Base-by-base conservation (phyloP, 2,888 invertebrate species). In the Halictus quadricinctus region DNA sequence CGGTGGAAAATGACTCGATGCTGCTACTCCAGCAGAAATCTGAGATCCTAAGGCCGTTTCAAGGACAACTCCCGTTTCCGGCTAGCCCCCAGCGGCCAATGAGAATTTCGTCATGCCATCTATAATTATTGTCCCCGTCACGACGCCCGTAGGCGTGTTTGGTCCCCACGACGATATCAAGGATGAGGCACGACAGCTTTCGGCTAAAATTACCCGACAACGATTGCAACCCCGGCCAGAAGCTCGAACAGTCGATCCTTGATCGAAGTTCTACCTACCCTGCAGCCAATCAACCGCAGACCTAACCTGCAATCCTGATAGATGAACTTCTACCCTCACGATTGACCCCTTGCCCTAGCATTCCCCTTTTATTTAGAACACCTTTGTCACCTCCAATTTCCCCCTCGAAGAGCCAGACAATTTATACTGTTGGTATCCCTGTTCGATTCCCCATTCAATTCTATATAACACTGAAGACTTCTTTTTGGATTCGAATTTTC, bases 121-220 rank as follows among this genome's bases (percentile, higher is more conserved):
- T 85, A 85, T 83, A 83, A 87, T 87, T 85, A 80, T 50, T 76
- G 60, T 64, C 46, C 41, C 15, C 78, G 72, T 76, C 84, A 75
- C 48, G 54, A 64, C 48, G 29, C 69, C 54, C 73, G 80, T 75
- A 66, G 72, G 72, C 73, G 79, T 36, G 25, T 36, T n/a, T 50
- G 43, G 43, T 43, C 50, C 64, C 43, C 77, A 7, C 48, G 60
- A 84, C 72, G 58, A 69, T 80, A 85, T 88, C 87, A 87, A 86
- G 87, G 87, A 82, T 86, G 80, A 76, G n/a, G 74, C 88, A 60
- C 66, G n/a, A 76, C 66, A 58, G 76, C 72, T 80, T 80, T 73
- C 48, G 79, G 74, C 88, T 69, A 87, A 88, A 83, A 88, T 88
- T 87, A 87, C 46, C 72, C 72, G 66, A 60, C 83, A 84, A 88